phyloP scores from a whole-genome alignment of 2,888 invertebrate genomes.

The Caenorhabditis becei region DNA sequence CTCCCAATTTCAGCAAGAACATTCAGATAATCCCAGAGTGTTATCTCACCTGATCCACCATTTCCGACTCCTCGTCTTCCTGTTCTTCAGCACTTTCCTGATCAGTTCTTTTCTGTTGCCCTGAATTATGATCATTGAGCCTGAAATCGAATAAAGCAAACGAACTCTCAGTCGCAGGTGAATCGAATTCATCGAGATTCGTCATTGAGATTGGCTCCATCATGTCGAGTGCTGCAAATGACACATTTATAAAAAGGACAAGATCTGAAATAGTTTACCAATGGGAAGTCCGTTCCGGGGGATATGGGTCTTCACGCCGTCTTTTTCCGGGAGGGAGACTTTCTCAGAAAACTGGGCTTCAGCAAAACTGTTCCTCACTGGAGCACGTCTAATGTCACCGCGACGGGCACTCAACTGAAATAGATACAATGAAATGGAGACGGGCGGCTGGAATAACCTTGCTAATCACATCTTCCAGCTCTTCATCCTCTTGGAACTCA shows the following conservation, averaged over 20 bases:
- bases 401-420: constrained; percentile 59
- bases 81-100: constrained; percentile 19
- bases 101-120: constrained; percentile 1
- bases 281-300: constrained; percentile 61
- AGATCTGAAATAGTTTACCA: constrained; percentile 25
- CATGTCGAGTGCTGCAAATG: constrained; percentile 49
- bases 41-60: constrained; percentile 40
- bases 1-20: constrained; percentile 5
- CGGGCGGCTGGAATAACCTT: constrained; percentile 17
- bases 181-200: constrained; percentile 47
- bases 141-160: constrained; percentile 7
- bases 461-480: constrained; percentile 70
- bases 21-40: constrained; percentile 22
- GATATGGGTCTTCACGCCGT: constrained; percentile 61
- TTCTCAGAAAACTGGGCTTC: constrained; percentile 61
- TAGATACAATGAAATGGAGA: not conserved
- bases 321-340: constrained; percentile 50
- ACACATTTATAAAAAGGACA: constrained; percentile 25
- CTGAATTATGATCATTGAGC: constrained; percentile 38
- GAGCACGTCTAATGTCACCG: constrained; percentile 67
- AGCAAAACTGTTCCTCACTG: constrained; percentile 64
- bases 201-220: constrained; percentile 59
- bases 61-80: constrained; percentile 23
- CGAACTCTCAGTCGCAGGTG: constrained; percentile 48
- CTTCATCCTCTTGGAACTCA: constrained; percentile 67